Evolutionary conservation across 2,797 vertebrate species (phyloP), one percentile per base, ranked within the genome.

Genomic region (Antrozous pallidus): DNA sequence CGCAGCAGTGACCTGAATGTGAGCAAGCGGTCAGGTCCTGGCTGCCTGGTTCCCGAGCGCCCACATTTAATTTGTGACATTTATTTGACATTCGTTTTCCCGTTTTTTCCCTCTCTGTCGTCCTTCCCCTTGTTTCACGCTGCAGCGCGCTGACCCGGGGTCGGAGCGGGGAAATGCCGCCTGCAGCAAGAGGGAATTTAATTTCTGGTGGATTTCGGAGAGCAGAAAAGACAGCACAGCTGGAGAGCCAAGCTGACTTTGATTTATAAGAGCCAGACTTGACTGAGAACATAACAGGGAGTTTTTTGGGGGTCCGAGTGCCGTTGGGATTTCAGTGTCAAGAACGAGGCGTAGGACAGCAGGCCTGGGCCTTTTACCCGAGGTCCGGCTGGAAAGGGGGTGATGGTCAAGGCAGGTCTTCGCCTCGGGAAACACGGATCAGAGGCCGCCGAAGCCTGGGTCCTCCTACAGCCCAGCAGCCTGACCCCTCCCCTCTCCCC

Each of bases 171-270:
- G 71, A 26, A 47, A 58, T 17, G 14, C 2, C 28, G 69, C 13
- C 58, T 47, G 6, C 65, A 71, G 74, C 13, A 58, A 75, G n/a
- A 14, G 36, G 42, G 79, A 14, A 45, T 75, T 36, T 42, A 51
- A 40, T 85, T 75, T 96, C 65, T 65, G 61, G 1, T 69, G 58
- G 16, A 28, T 75, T 90, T 90, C 91, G 75, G 69, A 65, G 33
- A 91, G 0, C 70, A 69, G 36, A n/a, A 17, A 11, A 40, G 20
- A 47, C 49, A n/a, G 33, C 73, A 38, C 8, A 78, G 20, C n/a
- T 28, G 1, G 33, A 38, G 65, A 88, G 36, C 33, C 73, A 81
- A 67, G 33, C 14, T 54, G 67, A 61, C 38, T 94, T 31, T 84
- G 73, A 88, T 36, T 28, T 49, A 67, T 18, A 73, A 84, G 13